Conservation (phyloP, 2,797 vertebrate genomes). For the Momotus momota region DNA sequence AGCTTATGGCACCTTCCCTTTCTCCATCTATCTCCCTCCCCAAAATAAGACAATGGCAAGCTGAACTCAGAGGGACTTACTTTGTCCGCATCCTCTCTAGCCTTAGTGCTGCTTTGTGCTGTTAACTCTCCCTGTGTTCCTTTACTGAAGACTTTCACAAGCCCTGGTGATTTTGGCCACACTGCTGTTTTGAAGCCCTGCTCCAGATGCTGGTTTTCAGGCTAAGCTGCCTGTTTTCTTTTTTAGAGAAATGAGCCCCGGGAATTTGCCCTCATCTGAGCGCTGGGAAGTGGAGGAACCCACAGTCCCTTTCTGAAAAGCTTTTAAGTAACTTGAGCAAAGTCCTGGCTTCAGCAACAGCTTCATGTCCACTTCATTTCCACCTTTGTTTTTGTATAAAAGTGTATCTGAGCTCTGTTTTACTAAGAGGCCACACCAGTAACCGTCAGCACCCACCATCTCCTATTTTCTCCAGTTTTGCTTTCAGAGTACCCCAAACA, state of each 20-base stretch:
- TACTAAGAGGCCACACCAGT: fast-evolving
- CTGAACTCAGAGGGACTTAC: background rate
- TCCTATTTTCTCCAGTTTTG: background rate
- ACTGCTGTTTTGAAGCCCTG: background rate
- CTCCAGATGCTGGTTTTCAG: background rate
- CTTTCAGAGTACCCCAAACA: background rate
- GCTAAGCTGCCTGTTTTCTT: background rate
- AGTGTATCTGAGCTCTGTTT: background rate
- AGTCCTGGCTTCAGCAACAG: background rate
- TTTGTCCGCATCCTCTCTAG: background rate
- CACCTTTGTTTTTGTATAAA: background rate
- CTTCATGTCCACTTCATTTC: background rate
- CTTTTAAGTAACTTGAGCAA: background rate
- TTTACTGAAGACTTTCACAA: background rate
- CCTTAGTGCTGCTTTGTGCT: background rate
- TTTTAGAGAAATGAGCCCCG: background rate
- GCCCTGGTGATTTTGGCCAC: background rate
- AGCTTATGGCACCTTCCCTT: background rate
- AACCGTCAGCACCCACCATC: background rate
- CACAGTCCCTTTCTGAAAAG: background rate
- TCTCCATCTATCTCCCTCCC: background rate
- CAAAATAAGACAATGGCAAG: background rate
- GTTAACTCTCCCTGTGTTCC: background rate
- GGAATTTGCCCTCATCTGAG: background rate
- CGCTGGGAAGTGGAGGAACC: background rate